These are phyloP conservation scores for Montipora capitata DNA, from an alignment of 92 coral and sea anemone genomes.

Conservation along the genomic window DNA sequence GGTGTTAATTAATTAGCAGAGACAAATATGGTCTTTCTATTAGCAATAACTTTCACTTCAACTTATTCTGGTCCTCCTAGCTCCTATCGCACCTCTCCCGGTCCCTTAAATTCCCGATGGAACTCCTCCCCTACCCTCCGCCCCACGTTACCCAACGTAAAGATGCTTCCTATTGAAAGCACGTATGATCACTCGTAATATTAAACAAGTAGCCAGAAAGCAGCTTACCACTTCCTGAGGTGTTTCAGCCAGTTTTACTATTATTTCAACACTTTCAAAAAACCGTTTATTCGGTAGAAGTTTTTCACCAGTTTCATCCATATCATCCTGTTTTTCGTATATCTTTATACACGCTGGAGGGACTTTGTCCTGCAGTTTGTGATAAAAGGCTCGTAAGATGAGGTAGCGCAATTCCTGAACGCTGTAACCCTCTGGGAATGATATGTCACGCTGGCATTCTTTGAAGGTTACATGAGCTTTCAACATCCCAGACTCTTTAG, in stretches of 20 bases:
- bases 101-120: too few relatives aligned
- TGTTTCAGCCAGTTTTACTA: not conserved
- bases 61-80: too few relatives aligned
- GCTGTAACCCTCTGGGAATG: not conserved
- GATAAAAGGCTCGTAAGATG: not conserved
- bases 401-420: not conserved
- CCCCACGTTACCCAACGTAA: too few relatives aligned
- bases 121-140: too few relatives aligned
- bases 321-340: not conserved
- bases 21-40: too few relatives aligned
- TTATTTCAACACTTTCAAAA: not conserved
- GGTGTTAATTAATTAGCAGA: too few relatives aligned
- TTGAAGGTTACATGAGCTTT: conserved; percentile 3
- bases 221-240: not conserved
- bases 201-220: not conserved
- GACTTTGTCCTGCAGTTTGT: not conserved
- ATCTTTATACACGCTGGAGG: conserved; percentile 2
- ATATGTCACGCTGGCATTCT: not conserved
- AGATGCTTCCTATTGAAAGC: not conserved
- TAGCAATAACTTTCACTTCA: too few relatives aligned
- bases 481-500: not conserved
- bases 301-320: not conserved
- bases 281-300: not conserved
- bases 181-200: not conserved
- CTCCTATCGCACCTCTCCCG: too few relatives aligned